Evolutionary conservation across 1,140 invertebrate genomes (phyloP), one percentile per base, ranked within the genome.

Genomic region (Caenorhabditis latens): DNA sequence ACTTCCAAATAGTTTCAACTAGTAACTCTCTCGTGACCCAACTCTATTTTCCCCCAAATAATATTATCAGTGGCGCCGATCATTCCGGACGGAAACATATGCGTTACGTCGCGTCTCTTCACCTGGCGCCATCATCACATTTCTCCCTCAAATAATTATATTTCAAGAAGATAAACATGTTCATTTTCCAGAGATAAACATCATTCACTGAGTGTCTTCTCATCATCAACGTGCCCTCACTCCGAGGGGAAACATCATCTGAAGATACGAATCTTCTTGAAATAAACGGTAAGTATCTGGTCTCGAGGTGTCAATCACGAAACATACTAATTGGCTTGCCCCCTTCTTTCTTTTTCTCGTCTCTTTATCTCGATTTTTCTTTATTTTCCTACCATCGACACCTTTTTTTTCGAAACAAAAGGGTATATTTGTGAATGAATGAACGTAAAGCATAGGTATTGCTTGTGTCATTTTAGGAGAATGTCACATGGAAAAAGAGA

Each of bases 261-360:
- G 42, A 21, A 46, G 71, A 79, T 48, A 24, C 21, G 71, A 50
- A 79, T 79, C 71, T 32, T 79, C 46, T 19, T 21, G 19, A 19
- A 40, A 71, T 46, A 71, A 16, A 50, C 21, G 71, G 71, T 79
- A n/a, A 79, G 71, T 79, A 79, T 79, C 71, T 50, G n/a, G 71
- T 79, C 71, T 50, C 71, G 71, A 79, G 46, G 71, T 79, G 71
- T 79, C 71, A 79, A 79, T 79, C 71, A 79, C 43, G 8, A n/a
- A 7, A 16, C 42, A 21, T 42, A 71, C 65, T 71, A 71, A 71
- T 71, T 71, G 65, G 61, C 21, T 63, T 63, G 9, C 61, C 21
- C 43, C 43, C 4, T 46, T 43, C 6, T 71, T 19, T 7, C 46
- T 32, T 71, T 5, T 32, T 8, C 32, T 65, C n/a, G 24, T 40